Conservation (phyloP, 2,797 vertebrate genomes). For the Lagorchestes hirsutus region DNA sequence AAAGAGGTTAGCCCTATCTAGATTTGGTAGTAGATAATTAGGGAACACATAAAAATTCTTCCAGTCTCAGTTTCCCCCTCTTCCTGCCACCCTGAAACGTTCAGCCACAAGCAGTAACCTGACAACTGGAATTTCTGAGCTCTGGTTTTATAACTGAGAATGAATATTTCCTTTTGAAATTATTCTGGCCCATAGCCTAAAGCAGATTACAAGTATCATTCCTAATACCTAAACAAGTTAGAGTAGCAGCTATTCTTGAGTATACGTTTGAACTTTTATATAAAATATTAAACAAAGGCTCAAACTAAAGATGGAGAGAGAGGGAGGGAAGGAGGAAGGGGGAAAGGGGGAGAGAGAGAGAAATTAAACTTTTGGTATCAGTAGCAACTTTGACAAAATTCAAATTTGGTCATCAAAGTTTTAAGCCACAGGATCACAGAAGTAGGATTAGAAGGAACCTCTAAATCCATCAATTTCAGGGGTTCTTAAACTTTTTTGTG, state of each 20-base stretch:
- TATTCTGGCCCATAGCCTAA: slow-evolving; percentile 63
- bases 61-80: slow-evolving; percentile 68
- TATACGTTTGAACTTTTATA: slow-evolving; percentile 38
- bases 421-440: background rate
- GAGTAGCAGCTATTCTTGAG: slow-evolving; percentile 53
- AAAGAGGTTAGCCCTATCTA: slow-evolving; percentile 50
- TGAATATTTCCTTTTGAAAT: slow-evolving; percentile 72
- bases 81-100: slow-evolving; percentile 58
- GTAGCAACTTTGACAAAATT: background rate
- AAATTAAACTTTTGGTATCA: background rate
- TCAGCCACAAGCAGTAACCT: slow-evolving; percentile 57
- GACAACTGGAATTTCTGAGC: slow-evolving; percentile 65
- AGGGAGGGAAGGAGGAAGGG: background rate
- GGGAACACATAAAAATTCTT: slow-evolving; percentile 62
- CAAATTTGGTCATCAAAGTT: background rate
- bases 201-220: slow-evolving; percentile 71
- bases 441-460: background rate
- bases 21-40: slow-evolving; percentile 52
- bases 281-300: slow-evolving; percentile 54
- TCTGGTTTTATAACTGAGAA: slow-evolving; percentile 50
- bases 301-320: background rate
- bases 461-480: background rate
- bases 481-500: background rate
- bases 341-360: background rate
- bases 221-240: slow-evolving; percentile 52